These are phyloP conservation scores for Cryptops parisi DNA, from an alignment of 2,888 invertebrate species.

Conservation along the genomic window DNA sequence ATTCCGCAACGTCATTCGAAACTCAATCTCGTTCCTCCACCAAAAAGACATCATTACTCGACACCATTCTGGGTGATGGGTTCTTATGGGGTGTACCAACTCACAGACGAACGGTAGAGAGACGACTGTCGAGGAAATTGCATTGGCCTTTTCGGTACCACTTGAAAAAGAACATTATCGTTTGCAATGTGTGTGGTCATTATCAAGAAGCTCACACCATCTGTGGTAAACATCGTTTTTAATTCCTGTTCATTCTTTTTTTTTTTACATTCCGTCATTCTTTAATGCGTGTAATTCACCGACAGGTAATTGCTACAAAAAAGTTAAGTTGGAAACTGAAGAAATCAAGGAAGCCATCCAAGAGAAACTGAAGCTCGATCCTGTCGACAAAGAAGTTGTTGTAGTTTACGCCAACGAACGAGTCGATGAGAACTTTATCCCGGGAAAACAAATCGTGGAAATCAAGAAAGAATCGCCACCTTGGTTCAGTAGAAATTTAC, in stretches of 20 bases:
- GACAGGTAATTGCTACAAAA: constrained; percentile 70
- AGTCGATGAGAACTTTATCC: constrained; percentile 23
- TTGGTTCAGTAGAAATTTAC: constrained; percentile 75
- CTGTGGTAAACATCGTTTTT: constrained; percentile 65
- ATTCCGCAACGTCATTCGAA: too few species aligned
- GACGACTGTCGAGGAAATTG: constrained; percentile 53
- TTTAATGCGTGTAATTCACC: constrained; percentile 20
- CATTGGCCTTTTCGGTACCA: constrained; percentile 50
- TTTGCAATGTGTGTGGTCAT: constrained; percentile 70
- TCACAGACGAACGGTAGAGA: constrained; percentile 58
- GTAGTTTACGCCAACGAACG: constrained; percentile 72
- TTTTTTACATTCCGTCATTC: neutral
- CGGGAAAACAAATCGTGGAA: constrained; percentile 63
- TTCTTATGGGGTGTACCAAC: constrained; percentile 72
- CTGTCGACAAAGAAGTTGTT: constrained; percentile 69
- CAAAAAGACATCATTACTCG: constrained; percentile 12
- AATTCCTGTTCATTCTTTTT: constrained; percentile 4
- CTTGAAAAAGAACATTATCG: constrained; percentile 56
- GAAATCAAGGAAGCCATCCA: constrained; percentile 61
- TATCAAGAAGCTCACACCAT: constrained; percentile 60
- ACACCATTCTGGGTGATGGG: constrained; percentile 40
- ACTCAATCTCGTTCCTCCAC: too few species aligned
- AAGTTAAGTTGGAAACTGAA: constrained; percentile 64
- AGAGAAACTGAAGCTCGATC: constrained; percentile 49
- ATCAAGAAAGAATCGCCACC: constrained; percentile 66